Base-by-base conservation (phyloP, 2,888 invertebrate genomes). In the Atrina japonica region DNA sequence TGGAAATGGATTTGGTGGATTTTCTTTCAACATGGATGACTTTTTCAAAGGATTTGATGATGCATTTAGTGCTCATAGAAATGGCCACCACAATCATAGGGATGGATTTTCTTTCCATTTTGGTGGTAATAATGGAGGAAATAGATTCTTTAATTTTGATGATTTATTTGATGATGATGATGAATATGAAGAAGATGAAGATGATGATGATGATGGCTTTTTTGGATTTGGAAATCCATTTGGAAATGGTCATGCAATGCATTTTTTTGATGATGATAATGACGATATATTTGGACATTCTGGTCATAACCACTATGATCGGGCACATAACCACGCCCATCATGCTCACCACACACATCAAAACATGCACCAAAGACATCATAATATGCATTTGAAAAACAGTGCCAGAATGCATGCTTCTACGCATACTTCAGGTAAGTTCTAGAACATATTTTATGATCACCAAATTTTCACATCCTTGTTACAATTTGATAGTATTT, bases 21-120 rank as follows among this genome's bases (percentile, higher is more conserved):
- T 70, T 58, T 66, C 77, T n/a, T 86, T 87, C 67, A 82, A 90
- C 73, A 91, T 91, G 68, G 85, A 91, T 70, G 91, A 91, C 61
- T 91, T 91, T 76, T 91, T 91, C 79, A 84, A 84, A 70, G 83
- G 81, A 16, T 89, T 88, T 80, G 88, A 89, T 52, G 76, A 83
- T 16, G 85, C 84, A 5, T 85, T 85, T 63, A 73, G 75, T 21
- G 66, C 76, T 11, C 85, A 85, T 64, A 70, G 78, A 45, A 70
- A 77, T 2, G 78, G 75, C n/a, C 75, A 78, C 30, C 75, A 81
- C 45, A 70, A 78, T 21, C 72, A 81, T 27, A 74, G 77, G 27
- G 66, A 78, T 18, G 61, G 64, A 40, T 75, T 78, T 50, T 70
- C 71, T 49, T 81, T 79, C 47, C 75, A 78, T 58, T 79, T 76